These are phyloP conservation scores for Coturnix japonica DNA, from an alignment of 2,113 vertebrate species.

Conservation along the genomic window DNA sequence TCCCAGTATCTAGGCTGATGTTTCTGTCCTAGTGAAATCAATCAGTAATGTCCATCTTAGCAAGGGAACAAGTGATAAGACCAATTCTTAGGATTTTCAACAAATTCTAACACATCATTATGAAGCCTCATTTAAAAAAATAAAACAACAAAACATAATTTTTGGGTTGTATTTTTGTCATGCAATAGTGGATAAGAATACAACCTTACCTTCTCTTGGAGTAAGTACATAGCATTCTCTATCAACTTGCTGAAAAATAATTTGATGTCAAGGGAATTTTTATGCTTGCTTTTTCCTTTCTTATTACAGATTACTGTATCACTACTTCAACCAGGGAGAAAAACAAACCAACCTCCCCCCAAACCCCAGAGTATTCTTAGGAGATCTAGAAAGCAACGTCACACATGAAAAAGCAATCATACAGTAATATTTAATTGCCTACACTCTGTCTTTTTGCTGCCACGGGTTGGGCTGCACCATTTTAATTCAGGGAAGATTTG, in stretches of 20 bases:
- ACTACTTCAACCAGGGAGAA: constrained; percentile 1
- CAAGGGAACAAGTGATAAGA: not conserved
- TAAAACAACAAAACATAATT: not conserved
- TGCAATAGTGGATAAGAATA: constrained; percentile 15
- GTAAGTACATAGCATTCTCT: constrained; percentile 10
- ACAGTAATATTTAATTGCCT: constrained; percentile 50
- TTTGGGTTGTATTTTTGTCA: not conserved
- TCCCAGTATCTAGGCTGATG: fast-evolving
- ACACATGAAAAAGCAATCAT: constrained; percentile 41
- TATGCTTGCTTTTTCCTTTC: constrained; percentile 19
- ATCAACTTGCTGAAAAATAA: constrained; percentile 62
- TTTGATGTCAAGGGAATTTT: constrained; percentile 44
- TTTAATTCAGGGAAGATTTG: not conserved
- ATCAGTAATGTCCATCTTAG: not conserved
- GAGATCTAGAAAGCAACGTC: constrained; percentile 22
- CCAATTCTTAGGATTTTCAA: not conserved
- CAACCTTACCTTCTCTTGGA: not conserved
- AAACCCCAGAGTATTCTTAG: not conserved
- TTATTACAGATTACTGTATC: constrained; percentile 24
- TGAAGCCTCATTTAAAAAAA: constrained; percentile 14
- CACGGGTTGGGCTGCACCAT: not conserved
- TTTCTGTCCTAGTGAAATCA: not conserved
- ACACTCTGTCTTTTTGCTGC: not conserved
- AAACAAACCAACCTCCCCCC: not conserved
- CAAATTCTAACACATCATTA: not conserved